phyloP scores from a whole-genome alignment of 2,797 vertebrate genomes.

The Sebastolobus altivelis region DNA sequence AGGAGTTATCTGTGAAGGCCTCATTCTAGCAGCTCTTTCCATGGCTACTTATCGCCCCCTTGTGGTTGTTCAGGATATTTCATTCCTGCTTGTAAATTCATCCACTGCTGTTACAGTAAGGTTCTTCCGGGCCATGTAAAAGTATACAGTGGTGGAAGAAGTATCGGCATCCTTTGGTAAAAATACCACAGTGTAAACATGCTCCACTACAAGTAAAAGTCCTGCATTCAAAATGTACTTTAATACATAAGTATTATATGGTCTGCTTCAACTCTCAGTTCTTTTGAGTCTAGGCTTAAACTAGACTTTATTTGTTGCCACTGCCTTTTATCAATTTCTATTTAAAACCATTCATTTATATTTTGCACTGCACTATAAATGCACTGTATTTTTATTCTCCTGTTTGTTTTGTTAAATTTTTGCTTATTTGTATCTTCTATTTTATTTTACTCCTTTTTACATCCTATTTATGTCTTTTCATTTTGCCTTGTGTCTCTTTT shows the following conservation, averaged over 20 bases:
- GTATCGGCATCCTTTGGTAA: not conserved
- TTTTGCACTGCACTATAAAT: not conserved
- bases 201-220: not conserved
- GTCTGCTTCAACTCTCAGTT: not conserved
- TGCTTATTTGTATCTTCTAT: not conserved
- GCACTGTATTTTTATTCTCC: not conserved
- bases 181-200: not conserved
- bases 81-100: not conserved
- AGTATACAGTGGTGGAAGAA: not conserved
- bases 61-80: constrained; percentile 49
- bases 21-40: not conserved
- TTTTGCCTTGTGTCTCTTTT: not conserved
- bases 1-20: constrained; percentile 8
- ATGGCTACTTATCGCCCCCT: constrained; percentile 73
- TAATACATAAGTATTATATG: not conserved
- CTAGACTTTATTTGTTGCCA: not conserved
- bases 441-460: not conserved
- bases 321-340: not conserved
- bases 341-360: not conserved
- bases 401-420: fast-evolving
- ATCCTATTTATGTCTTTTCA: not conserved
- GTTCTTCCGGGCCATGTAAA: not conserved
- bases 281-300: not conserved
- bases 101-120: not conserved
- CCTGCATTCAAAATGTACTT: not conserved